Percentiles rank a stretch among this genome's conserved stretches.
Conservation (phyloP, 2,797 vertebrate genomes). For the Esox masquinongy region DNA sequence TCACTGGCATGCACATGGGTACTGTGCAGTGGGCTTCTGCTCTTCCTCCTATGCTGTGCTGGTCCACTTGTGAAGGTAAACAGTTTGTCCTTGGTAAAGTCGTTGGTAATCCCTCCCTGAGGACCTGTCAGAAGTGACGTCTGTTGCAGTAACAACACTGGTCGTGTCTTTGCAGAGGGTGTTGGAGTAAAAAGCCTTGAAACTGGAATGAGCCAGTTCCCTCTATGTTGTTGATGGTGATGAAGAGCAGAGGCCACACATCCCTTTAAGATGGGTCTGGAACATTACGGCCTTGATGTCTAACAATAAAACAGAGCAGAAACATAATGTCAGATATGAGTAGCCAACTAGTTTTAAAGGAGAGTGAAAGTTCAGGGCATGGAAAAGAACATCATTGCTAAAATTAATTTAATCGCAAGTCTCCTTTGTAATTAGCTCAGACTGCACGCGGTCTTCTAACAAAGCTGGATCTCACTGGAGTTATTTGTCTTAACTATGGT, state of each 20-base stretch:
- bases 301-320: not conserved
- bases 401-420: too few relatives aligned
- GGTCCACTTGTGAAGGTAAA: constrained; percentile 28
- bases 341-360: too few relatives aligned
- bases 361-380: too few relatives aligned
- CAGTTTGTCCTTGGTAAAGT: constrained; percentile 49
- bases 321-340: too few relatives aligned
- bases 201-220: constrained; percentile 48
- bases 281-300: not conserved
- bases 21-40: not conserved
- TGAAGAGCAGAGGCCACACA: constrained; percentile 23
- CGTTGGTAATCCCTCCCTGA: constrained; percentile 27
- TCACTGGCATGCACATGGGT: too few relatives aligned
- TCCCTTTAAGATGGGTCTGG: constrained; percentile 21
- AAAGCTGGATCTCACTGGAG: too few relatives aligned
- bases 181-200: constrained; percentile 20
- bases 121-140: not conserved
- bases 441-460: too few relatives aligned
- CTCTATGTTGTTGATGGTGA: constrained; percentile 19
- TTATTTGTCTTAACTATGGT: too few relatives aligned
- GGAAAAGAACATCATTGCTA: too few relatives aligned
- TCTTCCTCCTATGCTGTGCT: not conserved
- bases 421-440: too few relatives aligned
- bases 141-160: constrained; percentile 24
- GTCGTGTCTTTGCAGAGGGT: constrained; percentile 1